Evolutionary conservation across 2,888 invertebrate genomes (phyloP), one percentile per base, ranked within the genome.

Genomic region (Mesorhabditis spiculigera): DNA sequence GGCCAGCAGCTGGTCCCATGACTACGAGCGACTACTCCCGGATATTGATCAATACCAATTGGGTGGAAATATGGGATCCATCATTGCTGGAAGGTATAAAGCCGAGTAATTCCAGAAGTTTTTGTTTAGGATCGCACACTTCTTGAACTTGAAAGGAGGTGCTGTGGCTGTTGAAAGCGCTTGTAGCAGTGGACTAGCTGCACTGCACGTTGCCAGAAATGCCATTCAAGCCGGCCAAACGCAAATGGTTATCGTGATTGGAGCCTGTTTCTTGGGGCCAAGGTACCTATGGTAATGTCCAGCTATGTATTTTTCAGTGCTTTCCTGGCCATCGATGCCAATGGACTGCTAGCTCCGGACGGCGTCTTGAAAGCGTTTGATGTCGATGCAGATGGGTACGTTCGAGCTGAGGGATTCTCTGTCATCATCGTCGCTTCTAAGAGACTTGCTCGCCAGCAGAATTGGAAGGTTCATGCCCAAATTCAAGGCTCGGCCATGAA

Each of bases 91-190:
- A 64, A 75, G 78, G 76, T 77, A 66, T 63, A 4, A 63, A 5
- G 10, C 28, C 45, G 4, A 28, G 62, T 8, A 43, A 5, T 43
- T 45, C 2, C 10, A 43, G 13, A 42, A n/a, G 10, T 28, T n/a
- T n/a, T n/a, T n/a, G 28, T 58, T n/a, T 44, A 90, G 91, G 85
- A 90, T 97, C 72, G 95, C 95, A 0, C 96, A 91, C 88, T 92
- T 93, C 67, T 95, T 95, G 87, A 94, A 96, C 87, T 92, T 96
- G 78, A 92, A 90, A 90, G 90, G 96, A 1, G 96, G 96, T 5
- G 94, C 95, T 86, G 94, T 92, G 87, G 92, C 94, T 50, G 88
- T 96, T 65, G 97, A 97, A 88, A 95, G 96, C 1, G 97, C 96
- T 4, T 97, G 97, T 87, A 95, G 96, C 0, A 95, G 95, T 82